These are phyloP conservation scores for Podiceps cristatus DNA, from an alignment of 2,113 vertebrate genomes.

Conservation along the genomic window DNA sequence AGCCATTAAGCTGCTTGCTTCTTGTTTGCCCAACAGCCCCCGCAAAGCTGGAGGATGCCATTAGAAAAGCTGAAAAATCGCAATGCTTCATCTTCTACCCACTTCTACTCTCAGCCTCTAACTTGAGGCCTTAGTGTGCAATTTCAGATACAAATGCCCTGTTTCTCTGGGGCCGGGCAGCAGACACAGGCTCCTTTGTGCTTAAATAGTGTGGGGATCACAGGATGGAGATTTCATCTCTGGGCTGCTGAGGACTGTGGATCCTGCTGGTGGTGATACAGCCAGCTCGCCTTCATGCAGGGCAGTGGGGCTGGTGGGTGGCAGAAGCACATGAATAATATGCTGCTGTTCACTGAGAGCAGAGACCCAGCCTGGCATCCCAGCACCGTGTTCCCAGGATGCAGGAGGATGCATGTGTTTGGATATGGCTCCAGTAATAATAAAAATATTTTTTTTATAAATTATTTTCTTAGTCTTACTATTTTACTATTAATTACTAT, in stretches of 20 bases:
- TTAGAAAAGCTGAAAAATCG: background rate
- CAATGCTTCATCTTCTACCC: slow-evolving; percentile 1
- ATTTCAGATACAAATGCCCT: background rate
- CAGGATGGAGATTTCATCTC: background rate
- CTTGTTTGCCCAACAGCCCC: slow-evolving; percentile 15
- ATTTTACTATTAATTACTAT: background rate
- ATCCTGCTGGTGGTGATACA: background rate
- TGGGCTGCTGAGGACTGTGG: background rate
- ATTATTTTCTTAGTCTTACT: background rate
- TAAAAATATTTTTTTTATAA: background rate
- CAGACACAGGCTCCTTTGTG: background rate
- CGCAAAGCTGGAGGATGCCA: background rate
- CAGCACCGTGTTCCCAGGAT: background rate
- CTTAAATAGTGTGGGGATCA: background rate
- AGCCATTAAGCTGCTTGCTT: background rate
- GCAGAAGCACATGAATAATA: background rate
- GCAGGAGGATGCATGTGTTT: background rate
- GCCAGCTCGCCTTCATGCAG: background rate
- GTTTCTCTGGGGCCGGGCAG: background rate
- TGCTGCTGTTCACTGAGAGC: background rate
- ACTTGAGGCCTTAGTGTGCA: background rate
- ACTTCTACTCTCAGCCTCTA: background rate
- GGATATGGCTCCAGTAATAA: background rate
- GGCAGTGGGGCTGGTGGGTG: background rate
- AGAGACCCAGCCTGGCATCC: background rate